Evolutionary conservation across 2,888 invertebrate genomes (phyloP).

Genomic region (Mythimna lalbum): DNA sequence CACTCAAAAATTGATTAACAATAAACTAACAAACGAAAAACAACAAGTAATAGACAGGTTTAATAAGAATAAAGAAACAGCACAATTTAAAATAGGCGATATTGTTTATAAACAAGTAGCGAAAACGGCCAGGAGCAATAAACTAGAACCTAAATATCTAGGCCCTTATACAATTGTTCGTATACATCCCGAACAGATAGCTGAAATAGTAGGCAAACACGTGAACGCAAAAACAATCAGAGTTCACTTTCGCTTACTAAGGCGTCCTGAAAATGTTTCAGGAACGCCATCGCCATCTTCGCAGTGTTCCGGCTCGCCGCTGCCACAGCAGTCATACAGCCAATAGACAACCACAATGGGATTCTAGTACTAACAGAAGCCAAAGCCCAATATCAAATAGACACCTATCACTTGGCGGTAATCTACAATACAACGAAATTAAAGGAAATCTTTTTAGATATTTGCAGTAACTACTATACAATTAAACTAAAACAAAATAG

Average conservation of each 20-base stretch:
- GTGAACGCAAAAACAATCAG: slow-evolving; percentile 63
- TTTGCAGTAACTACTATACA: slow-evolving; percentile 52
- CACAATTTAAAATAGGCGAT: slow-evolving; percentile 61
- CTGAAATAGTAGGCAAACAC: slow-evolving; percentile 65
- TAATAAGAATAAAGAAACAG: slow-evolving; percentile 44
- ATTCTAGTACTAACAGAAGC: slow-evolving; percentile 59
- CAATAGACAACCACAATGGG: slow-evolving; percentile 62
- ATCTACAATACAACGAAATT: slow-evolving; percentile 53
- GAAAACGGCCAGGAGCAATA: slow-evolving; percentile 60
- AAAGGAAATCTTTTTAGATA: slow-evolving; percentile 16
- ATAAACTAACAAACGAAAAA: slow-evolving; percentile 41
- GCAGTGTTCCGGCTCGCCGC: slow-evolving; percentile 12
- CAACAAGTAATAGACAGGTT: slow-evolving; percentile 45
- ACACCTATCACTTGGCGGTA: slow-evolving; percentile 43
- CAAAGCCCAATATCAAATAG: slow-evolving; percentile 38
- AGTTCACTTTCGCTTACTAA: slow-evolving; percentile 61
- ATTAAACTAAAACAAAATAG: slow-evolving; percentile 35
- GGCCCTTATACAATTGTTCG: slow-evolving; percentile 56
- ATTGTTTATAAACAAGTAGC: slow-evolving; percentile 62
- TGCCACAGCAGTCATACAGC: slow-evolving; percentile 50
- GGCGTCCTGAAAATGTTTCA: slow-evolving; percentile 9
- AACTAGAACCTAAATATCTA: slow-evolving; percentile 38
- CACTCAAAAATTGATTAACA: slow-evolving; percentile 49
- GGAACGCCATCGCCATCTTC: too few species aligned
- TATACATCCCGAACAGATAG: slow-evolving; percentile 63